These are phyloP conservation scores for Himalopsyche tibetana DNA, from an alignment of 2,888 invertebrate genomes.

Conservation along the genomic window DNA sequence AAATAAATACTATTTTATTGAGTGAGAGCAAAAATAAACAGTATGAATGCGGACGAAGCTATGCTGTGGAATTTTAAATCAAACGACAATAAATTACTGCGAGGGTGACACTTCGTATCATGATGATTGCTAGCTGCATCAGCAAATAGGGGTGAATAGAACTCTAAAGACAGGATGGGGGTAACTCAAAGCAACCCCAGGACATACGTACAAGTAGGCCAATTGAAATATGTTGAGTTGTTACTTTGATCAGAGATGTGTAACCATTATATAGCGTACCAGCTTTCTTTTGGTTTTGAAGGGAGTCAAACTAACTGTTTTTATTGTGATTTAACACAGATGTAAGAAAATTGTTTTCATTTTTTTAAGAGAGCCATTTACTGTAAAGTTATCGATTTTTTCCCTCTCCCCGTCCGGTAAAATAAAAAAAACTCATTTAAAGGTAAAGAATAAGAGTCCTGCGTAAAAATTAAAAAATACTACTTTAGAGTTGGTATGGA, in stretches of 20 bases:
- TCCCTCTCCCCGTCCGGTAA: too few species aligned
- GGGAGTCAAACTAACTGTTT: too few species aligned
- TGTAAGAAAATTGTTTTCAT: too few species aligned
- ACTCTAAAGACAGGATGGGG: neutral
- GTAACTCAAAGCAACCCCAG: constrained; percentile 12
- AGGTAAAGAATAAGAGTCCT: too few species aligned
- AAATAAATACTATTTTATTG: too few species aligned
- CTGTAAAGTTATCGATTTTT: too few species aligned
- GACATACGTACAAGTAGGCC: constrained; percentile 10
- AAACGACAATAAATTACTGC: neutral
- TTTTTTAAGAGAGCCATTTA: too few species aligned
- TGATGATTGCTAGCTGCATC: constrained; percentile 13
- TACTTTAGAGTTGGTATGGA: too few species aligned
- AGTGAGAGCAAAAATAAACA: neutral
- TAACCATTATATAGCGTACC: neutral
- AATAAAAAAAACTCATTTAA: too few species aligned
- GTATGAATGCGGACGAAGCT: neutral
- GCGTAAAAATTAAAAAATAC: too few species aligned
- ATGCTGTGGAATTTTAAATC: neutral
- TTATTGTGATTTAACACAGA: too few species aligned
- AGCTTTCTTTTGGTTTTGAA: too few species aligned
- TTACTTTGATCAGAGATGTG: neutral
- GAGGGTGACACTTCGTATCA: constrained; percentile 18
- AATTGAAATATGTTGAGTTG: constrained; percentile 18
- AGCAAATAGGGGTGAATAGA: constrained; percentile 10